A percentile compares a stretch with the other conserved stretches of the same genome.
phyloP scores from a whole-genome alignment of 23 tunicate genomes.

The Trididemnum clinides region DNA sequence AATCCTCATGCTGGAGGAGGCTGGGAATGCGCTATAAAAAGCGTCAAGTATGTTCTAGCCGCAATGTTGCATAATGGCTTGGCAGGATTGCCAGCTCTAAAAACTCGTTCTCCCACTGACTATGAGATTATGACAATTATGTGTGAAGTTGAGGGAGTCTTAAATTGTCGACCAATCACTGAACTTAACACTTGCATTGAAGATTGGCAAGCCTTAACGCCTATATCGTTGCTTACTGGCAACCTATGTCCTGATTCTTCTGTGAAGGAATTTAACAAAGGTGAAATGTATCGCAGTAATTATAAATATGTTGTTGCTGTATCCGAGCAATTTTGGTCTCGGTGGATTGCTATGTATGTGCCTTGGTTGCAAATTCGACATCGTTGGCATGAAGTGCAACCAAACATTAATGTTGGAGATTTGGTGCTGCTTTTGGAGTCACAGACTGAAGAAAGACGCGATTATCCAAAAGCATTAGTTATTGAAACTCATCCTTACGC shows the following conservation, averaged over 20 bases:
- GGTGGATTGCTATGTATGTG: background rate
- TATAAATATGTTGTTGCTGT: constrained; percentile 21
- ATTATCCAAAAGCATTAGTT: background rate
- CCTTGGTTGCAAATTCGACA: constrained; percentile 30
- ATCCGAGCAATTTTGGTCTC: constrained; percentile 9
- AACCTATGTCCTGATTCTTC: constrained; percentile 3
- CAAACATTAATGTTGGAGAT: background rate
- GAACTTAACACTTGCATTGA: background rate
- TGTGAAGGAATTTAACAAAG: background rate
- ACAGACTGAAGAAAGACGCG: background rate
- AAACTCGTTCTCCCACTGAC: background rate
- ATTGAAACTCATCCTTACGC: background rate
- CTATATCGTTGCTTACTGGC: background rate
- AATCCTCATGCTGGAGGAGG: constrained; percentile 16
- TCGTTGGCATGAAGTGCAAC: background rate
- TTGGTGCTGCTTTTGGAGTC: background rate
- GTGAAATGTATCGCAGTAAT: background rate
- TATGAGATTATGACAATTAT: background rate
- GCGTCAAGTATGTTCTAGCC: background rate
- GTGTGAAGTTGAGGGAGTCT: constrained; percentile 8
- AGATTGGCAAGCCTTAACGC: constrained; percentile 29
- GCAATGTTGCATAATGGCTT: constrained; percentile 10
- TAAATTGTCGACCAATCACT: background rate
- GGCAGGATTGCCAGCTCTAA: background rate
- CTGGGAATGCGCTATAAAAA: constrained; percentile 17